phyloP scores from a whole-genome alignment of 2,888 invertebrate species.

The Craniophora ligustri region DNA sequence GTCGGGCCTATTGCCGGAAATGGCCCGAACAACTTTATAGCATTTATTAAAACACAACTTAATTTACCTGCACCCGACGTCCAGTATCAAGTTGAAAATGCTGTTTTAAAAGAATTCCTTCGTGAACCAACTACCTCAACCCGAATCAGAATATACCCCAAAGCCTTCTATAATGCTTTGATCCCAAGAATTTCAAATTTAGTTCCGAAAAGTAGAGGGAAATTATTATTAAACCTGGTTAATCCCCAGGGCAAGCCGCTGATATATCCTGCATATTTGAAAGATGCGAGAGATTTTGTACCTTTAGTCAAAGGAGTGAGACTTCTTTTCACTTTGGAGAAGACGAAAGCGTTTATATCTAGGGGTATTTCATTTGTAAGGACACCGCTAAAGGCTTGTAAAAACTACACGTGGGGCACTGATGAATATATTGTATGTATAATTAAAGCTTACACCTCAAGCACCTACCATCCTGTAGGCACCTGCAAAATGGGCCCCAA shows the following conservation, averaged over 20 bases:
- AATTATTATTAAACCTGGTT: constrained; percentile 87
- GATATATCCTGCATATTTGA: constrained; percentile 91
- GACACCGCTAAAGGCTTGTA: constrained; percentile 87
- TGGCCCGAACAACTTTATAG: constrained; percentile 86
- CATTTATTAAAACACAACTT: constrained; percentile 87
- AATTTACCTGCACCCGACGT: constrained; percentile 88
- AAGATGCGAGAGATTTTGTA: constrained; percentile 88
- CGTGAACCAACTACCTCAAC: constrained; percentile 76
- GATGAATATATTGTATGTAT: constrained; percentile 91
- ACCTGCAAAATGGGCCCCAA: constrained; percentile 87
- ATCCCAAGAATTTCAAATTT: constrained; percentile 88
- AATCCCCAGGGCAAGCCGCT: constrained; percentile 92
- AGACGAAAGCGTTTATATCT: constrained; percentile 87
- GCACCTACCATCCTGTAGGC: constrained; percentile 82
- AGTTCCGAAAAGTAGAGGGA: constrained; percentile 89
- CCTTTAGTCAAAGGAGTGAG: constrained; percentile 89
- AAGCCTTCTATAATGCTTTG: constrained; percentile 89
- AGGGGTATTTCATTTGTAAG: constrained; percentile 87
- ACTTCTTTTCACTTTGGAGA: constrained; percentile 86
- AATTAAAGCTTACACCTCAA: constrained; percentile 86
- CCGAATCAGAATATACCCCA: constrained; percentile 76
- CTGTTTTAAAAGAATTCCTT: constrained; percentile 84
- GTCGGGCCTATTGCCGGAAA: constrained; percentile 85
- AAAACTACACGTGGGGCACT: constrained; percentile 86
- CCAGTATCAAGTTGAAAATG: constrained; percentile 86